Evolutionary conservation across 1,140 invertebrate species (phyloP), one percentile per base, ranked within the genome.

Genomic region (Eupeodes corollae): DNA sequence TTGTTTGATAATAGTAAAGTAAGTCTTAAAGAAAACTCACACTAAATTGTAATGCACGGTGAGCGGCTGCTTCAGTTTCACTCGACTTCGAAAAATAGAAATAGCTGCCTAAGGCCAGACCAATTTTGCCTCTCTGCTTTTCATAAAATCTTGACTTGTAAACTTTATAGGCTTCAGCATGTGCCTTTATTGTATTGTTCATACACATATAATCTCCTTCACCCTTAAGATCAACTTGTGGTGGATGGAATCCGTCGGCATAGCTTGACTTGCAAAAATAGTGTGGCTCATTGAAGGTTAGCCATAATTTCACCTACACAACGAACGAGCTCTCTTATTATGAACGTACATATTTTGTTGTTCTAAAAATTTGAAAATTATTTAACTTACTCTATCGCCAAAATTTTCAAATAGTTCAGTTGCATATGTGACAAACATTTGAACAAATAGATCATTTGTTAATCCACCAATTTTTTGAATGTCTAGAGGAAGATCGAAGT

Each of bases 401-500:
- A 74, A 74, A 16, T 69, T 62, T 11, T 59, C 46, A 47, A 68
- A 78, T 1, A 71, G 56, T 10, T 76, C 55, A 53, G 69, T 65
- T 0, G 75, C 74, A 50, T 75, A 79, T 48, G 75, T 70, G 31
- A 63, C 56, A 51, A 80, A 80, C 49, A 72, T 73, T 15, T 74
- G 59, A 1, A 69, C 55, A 16, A 76, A 70, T 2, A 66, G 42
- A 2, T 63, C 52, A 52, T 77, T 79, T 1, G 69, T 51, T 73
- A 78, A 79, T 0, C 76, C 77, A 12, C 80, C 81, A 13, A 78
- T 56, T 5, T 77, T 71, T 69, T 79, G 71, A 2, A 80, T 55
- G 5, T 67, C 35, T 45, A 74, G 70, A 1, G 77, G 78, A 46
- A 77, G 57, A 58, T 80, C 78, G 70, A 74, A 78, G 52, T 79